These are phyloP conservation scores for Drosophila bocki DNA, from an alignment of 1,140 invertebrate genomes.

Conservation along the genomic window DNA sequence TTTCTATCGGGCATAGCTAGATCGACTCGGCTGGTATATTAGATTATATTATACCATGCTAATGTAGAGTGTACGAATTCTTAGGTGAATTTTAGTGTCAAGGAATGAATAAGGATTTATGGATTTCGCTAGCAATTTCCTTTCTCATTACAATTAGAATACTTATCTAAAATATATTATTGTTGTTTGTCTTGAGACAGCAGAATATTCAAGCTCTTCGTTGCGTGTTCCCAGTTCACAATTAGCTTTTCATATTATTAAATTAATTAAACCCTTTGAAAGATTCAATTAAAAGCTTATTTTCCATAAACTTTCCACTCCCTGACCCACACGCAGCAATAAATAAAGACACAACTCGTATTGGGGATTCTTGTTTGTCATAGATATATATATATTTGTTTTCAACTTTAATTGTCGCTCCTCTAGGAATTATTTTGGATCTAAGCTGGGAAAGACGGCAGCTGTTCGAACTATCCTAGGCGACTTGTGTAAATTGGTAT, in stretches of 20 bases:
- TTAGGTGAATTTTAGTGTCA: background rate
- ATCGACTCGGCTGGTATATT: too few relatives aligned
- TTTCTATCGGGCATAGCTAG: too few relatives aligned
- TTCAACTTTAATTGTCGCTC: constrained; percentile 37
- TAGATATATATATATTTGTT: constrained; percentile 38
- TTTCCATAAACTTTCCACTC: background rate
- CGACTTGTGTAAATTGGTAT: constrained; percentile 34
- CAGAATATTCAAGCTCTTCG: background rate
- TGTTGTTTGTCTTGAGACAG: too few relatives aligned
- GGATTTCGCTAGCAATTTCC: too few relatives aligned
- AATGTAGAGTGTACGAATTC: background rate
- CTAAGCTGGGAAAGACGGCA: constrained; percentile 40
- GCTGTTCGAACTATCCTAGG: constrained; percentile 18
- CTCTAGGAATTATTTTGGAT: constrained; percentile 29
- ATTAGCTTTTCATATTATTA: background rate
- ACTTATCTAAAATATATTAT: background rate
- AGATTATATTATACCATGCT: too few relatives aligned
- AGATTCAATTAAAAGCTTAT: background rate
- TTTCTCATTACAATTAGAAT: background rate
- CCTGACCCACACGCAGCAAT: too few relatives aligned
- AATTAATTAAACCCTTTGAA: background rate
- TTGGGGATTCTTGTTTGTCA: constrained; percentile 11
- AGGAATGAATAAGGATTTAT: background rate
- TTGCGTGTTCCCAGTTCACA: background rate
- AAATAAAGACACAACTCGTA: background rate